Evolutionary conservation across 2,797 vertebrate species (phyloP), one percentile per base, ranked within the genome.

Genomic region (Pseudomugil gertrudae): DNA sequence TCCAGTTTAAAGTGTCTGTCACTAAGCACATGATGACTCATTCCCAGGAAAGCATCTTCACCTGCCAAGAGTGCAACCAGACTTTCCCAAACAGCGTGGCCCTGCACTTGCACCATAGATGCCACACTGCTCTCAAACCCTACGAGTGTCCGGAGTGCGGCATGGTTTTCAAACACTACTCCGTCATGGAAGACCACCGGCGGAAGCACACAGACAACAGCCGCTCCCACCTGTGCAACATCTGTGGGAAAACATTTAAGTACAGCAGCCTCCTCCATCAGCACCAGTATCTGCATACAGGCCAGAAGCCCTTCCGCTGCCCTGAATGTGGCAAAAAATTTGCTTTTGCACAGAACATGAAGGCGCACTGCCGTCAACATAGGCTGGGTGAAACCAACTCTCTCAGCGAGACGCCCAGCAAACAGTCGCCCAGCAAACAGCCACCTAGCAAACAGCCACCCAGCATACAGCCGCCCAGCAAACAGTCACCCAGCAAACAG

Each of bases 321-420:
- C 89, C 92, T 0, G 91, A 94, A 55, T 95, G 94, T 15, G 93
- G 93, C 8, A 93, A 93, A 74, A 82, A 27, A 1, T 95, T 95
- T 48, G 94, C 94, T 26, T 94, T 94, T 8, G 92, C 93, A 5
- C 93, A 94, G 76, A 95, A 94, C 80, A 90, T 94, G 93, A 94
- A 93, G 85, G 92, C 92, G 0, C 94, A 95, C 84, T 92, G 84
- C 67, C 92, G 94, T 36, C 93, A 93, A 69, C 94, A 95, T 40
- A 88, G 91, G 64, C 90, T 86, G 35, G 70, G 21, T 7, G 64
- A 86, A 65, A 65, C 72, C 50, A 66, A 69, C 52, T 51, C 80
- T 0, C 17, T 79, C 15, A 2, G 58, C 0, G 79, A 83, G 48
- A 74, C 76, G 33, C 64, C 72, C 9, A 53, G 58, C 57, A 80